Evolutionary conservation across 2,113 vertebrate species (phyloP), one percentile per base, ranked within the genome.

Genomic region (Drymodes brunneopygia): DNA sequence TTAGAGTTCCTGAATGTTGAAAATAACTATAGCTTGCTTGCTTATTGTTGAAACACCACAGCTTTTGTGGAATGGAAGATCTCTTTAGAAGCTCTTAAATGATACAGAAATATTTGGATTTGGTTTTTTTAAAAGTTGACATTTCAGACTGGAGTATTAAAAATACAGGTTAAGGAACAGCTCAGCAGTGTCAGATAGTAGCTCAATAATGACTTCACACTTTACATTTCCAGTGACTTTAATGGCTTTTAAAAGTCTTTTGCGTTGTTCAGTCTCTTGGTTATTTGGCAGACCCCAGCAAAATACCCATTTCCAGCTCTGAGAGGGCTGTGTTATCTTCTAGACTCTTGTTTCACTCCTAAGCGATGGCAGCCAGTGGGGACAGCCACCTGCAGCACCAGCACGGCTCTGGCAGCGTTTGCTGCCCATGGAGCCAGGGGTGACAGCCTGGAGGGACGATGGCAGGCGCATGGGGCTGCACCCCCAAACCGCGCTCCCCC

Each of bases 381-480:
- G 11, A 53, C 1, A 2, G 12, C 21, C 45, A 4, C 74, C 31
- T 1, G 4, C 38, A 22, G 53, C 6, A 1, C 10, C n/a, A 4
- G 58, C 53, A 7, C 3, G 0, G 36, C 45, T 15, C 35, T 3
- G 9, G 19, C 47, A 4, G 10, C 3, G 1, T 8, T 1, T 4
- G 67, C 72, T 25, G 81, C 60, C 56, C 12, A 0, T 0, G 23
- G 45, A 14, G 44, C 27, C 31, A 2, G 13, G 6, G 50, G 9
- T 0, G 4, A 44, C 20, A 2, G 18, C 5, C 64, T 0, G 31
- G 14, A 12, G 2, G 14, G 58, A 8, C 0, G 2, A 1, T 2
- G 7, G 61, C 79, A 16, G 35, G 11, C 0, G 3, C 18, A 35
- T 1, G 33, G 15, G 36, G 11, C 15, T 3, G 33, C 44, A 21